Evolutionary conservation across 2,113 vertebrate species (phyloP), one percentile per base, ranked within the genome.

Genomic region (Empidonax traillii): DNA sequence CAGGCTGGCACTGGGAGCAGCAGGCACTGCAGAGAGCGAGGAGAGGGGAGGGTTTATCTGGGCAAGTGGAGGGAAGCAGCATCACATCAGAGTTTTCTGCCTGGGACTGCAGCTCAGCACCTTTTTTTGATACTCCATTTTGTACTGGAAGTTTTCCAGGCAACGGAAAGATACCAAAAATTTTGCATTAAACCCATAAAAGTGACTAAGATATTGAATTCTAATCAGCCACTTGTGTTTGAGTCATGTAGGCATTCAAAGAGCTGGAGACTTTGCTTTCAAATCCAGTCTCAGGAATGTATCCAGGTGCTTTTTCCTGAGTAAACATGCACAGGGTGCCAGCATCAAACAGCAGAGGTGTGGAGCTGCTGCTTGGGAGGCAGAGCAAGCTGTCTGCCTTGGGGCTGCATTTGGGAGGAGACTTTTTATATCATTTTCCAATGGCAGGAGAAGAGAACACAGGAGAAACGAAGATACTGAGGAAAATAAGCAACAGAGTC

Each of bases 321-420:
- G 20, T 35, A 43, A 52, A 6, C 14, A 6, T 44, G 8, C n/a
- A 16, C 2, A 28, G 52, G 19, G 14, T 53, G 30, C 9, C 12
- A 7, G 0, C 6, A 62, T n/a, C 31, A 8, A 28, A 69, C 46
- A 87, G 55, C 47, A 37, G 18, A 25, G 0, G 0, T 6, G 14
- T 46, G 61, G 47, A 46, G 77, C 59, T 84, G 73, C 76, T 71
- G 39, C 55, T 35, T 28, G 35, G n/a, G 10, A 31, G 44, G 62
- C 67, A 87, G 53, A 47, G 17, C 67, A 83, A 91, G 19, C 37
- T 22, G 0, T 39, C n/a, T 69, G 56, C 47, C 52, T 72, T 39
- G 28, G 44, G 30, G 53, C n/a, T 55, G 41, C 11, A 9, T 46
- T 8, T 62, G 25, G 10, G 27, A 55, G 39, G 19, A 51, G 27